Base-by-base conservation (phyloP, 2,797 vertebrate species). In the Crocodylus rhombifer region DNA sequence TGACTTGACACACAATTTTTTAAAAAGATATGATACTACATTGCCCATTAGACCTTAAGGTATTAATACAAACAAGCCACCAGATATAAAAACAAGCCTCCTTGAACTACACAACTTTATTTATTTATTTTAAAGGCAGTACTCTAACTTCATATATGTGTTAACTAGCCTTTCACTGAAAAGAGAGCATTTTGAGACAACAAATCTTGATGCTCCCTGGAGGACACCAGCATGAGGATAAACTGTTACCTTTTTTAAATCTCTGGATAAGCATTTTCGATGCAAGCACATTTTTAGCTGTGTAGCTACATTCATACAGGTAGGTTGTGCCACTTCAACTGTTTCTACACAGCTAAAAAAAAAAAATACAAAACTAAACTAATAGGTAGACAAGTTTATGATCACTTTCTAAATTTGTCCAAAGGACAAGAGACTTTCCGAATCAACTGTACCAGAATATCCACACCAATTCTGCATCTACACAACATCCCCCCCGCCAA, bases 331-430 rank as follows among this genome's bases (percentile, higher is more conserved):
- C 69, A 73, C 15, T 25, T 25, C 15, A 73, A 15, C 13, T 23
- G 36, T 25, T 73, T 73, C 42, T 21, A 73, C 25, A 51, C 69
- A 73, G 69, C 36, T 51, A 73, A 73, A 51, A 7, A 14, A 73
- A 73, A 51, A 7, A 14, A 73, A 23, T 73, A 42, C 21, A 71
- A 73, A 26, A 25, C 42, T 51, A 73, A 26, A 25, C 42, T 51
- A 51, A 51, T 51, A 51, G 42, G 42, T 51, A 51, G 42, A 51
- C 42, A 51, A 51, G 42, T 51, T 51, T 51, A 51, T 51, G 42
- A 51, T 91, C 51, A 88, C 14, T 92, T 90, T 79, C 88, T 18
- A 85, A 67, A 80, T n/a, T 85, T 94, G 58, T 28, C 18, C 89
- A 57, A 82, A 91, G 84, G 20, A 87, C n/a, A 77, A 91, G 26